Evolutionary conservation across 2,888 invertebrate species (phyloP).

Genomic region (Cataglyphis altisquamis): DNA sequence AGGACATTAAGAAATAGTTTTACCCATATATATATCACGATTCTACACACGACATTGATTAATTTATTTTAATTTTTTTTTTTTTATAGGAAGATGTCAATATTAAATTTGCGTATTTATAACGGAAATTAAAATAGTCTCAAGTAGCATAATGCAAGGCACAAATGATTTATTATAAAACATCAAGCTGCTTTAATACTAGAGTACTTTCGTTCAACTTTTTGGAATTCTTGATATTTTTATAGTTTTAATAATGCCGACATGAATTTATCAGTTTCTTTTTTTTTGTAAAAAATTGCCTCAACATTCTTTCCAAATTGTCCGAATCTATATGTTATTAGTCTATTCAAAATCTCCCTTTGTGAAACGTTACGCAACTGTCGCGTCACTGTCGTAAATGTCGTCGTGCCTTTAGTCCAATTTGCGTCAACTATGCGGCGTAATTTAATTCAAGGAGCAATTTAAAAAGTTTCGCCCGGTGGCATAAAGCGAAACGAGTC

Average conservation of each 20-base stretch:
- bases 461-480: slow-evolving; percentile 56
- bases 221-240: slow-evolving; percentile 16
- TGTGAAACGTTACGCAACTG: slow-evolving; percentile 25
- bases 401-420: slow-evolving; percentile 47
- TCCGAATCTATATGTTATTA: slow-evolving; percentile 14
- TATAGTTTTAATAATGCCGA: slow-evolving; percentile 22
- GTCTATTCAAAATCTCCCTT: background rate
- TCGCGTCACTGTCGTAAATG: slow-evolving; percentile 28
- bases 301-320: slow-evolving; percentile 20
- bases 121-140: background rate
- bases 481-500: slow-evolving; percentile 21
- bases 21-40: slow-evolving; percentile 5
- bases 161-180: background rate
- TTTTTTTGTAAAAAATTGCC: background rate
- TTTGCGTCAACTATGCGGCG: slow-evolving; percentile 52
- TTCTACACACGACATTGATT: background rate
- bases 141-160: background rate
- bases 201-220: background rate
- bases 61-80: background rate
- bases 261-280: background rate
- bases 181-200: background rate
- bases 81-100: background rate
- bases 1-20: slow-evolving; percentile 33
- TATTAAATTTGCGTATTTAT: background rate
- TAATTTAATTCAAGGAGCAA: slow-evolving; percentile 42